phyloP scores from a whole-genome alignment of 2,888 invertebrate genomes.

The Octodonta nipae region DNA sequence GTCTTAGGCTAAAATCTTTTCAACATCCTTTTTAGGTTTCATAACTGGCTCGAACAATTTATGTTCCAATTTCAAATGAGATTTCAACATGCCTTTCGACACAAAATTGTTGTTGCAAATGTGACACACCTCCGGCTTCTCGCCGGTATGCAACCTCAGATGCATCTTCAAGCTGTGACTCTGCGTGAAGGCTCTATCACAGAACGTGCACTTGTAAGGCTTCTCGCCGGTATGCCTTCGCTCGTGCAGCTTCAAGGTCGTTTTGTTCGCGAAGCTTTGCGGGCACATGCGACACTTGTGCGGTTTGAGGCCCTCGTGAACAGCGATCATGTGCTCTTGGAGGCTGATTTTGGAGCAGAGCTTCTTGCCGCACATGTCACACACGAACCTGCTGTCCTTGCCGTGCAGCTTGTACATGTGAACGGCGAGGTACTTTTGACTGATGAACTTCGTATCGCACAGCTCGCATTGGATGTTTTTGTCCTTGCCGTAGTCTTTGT shows the following conservation, averaged over 20 bases:
- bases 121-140: constrained; percentile 35
- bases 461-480: constrained; percentile 19
- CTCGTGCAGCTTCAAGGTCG: constrained; percentile 40
- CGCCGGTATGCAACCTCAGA: constrained; percentile 34
- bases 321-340: constrained; percentile 21
- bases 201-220: constrained; percentile 42
- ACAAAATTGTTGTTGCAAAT: constrained; percentile 23
- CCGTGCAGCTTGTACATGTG: constrained; percentile 19
- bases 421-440: constrained; percentile 17
- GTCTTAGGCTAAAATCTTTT: neutral
- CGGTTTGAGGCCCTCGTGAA: constrained; percentile 33
- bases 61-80: constrained; percentile 28
- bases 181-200: constrained; percentile 41
- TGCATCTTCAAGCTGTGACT: constrained; percentile 19
- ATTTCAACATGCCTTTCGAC: constrained; percentile 21
- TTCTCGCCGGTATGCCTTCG: constrained; percentile 42
- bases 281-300: constrained; percentile 41
- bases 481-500: constrained; percentile 15
- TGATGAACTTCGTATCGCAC: constrained; percentile 18
- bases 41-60: constrained; percentile 11
- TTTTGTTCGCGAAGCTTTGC: constrained; percentile 43
- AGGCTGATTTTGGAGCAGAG: constrained; percentile 30
- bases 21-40: constrained; percentile 6
- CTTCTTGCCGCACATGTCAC: constrained; percentile 41
- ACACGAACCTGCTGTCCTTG: constrained; percentile 21